Evolutionary conservation across 2,888 invertebrate species (phyloP).

Genomic region (Apantesis nais): DNA sequence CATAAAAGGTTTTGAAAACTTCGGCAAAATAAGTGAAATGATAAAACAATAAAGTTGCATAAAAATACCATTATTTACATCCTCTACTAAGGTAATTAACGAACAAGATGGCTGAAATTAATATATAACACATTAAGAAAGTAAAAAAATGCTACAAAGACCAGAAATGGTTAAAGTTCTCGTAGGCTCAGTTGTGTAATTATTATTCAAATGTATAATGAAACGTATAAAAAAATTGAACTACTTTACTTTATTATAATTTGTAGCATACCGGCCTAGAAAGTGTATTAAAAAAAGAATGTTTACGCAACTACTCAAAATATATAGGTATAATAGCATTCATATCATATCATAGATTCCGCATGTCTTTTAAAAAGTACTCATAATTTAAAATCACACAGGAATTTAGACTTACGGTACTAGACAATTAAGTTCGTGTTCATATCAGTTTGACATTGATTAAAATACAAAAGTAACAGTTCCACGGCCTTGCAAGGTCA

Average conservation of each 20-base stretch:
- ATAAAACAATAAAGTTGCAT: too few relatives aligned
- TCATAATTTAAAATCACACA: slow-evolving; percentile 6
- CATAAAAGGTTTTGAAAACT: too few relatives aligned
- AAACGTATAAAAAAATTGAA: neutral
- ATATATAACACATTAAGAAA: too few relatives aligned
- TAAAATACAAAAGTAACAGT: slow-evolving; percentile 69
- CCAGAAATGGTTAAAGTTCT: too few relatives aligned
- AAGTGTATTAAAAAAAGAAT: neutral
- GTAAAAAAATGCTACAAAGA: too few relatives aligned
- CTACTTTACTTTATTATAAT: neutral
- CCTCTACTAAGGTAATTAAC: too few relatives aligned
- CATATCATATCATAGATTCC: slow-evolving; percentile 13
- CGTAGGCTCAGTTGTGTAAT: neutral
- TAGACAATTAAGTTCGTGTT: slow-evolving; percentile 32
- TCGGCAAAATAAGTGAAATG: too few relatives aligned
- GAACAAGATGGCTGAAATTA: too few relatives aligned
- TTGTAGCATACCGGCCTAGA: neutral
- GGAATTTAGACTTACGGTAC: slow-evolving; percentile 32
- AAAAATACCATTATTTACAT: too few relatives aligned
- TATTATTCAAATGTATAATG: neutral
- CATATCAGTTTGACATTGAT: slow-evolving; percentile 48
- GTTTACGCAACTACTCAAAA: neutral
- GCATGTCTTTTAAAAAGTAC: slow-evolving; percentile 12
- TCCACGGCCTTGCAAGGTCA: slow-evolving; percentile 77
- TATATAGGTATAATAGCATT: neutral